Evolutionary conservation across 2,888 invertebrate genomes (phyloP).

Genomic region (Nebria salina): DNA sequence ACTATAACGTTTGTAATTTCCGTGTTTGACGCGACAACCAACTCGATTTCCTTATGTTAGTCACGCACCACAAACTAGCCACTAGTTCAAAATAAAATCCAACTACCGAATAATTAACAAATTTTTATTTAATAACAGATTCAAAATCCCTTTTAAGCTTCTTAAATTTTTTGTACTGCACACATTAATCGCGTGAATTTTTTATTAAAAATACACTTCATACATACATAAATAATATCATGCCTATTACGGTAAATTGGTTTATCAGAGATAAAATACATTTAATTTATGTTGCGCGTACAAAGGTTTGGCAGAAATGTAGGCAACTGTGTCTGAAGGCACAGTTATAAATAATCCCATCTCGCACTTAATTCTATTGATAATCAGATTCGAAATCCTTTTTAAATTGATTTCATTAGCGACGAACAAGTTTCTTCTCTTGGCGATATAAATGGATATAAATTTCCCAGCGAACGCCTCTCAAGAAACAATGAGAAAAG

Average conservation of each 20-base stretch:
- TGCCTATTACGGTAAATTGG: conserved; percentile 11
- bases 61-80: conserved; percentile 28
- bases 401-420: conserved; percentile 44
- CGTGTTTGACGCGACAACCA: conserved; percentile 44
- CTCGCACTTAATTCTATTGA: conserved; percentile 34
- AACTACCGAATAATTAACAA: neutral
- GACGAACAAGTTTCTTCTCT: conserved; percentile 26
- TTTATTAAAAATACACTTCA: neutral
- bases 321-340: neutral
- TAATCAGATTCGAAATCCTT: conserved; percentile 40
- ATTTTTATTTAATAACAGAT: neutral
- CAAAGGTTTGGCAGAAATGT: neutral
- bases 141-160: too few species aligned
- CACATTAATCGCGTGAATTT: conserved; percentile 1
- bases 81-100: neutral
- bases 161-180: too few species aligned
- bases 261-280: conserved; percentile 12
- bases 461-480: conserved; percentile 24
- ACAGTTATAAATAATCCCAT: conserved; percentile 19
- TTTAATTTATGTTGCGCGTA: conserved; percentile 25
- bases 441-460: conserved; percentile 37
- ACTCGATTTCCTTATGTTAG: conserved; percentile 45
- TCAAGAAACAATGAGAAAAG: conserved; percentile 35
- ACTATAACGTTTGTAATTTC: conserved; percentile 47
- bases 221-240: too few species aligned